A percentile compares a stretch with the other conserved stretches of the same genome.
Conservation (phyloP, 92 coral and sea anemone species). For the Bergia puertoricense region DNA sequence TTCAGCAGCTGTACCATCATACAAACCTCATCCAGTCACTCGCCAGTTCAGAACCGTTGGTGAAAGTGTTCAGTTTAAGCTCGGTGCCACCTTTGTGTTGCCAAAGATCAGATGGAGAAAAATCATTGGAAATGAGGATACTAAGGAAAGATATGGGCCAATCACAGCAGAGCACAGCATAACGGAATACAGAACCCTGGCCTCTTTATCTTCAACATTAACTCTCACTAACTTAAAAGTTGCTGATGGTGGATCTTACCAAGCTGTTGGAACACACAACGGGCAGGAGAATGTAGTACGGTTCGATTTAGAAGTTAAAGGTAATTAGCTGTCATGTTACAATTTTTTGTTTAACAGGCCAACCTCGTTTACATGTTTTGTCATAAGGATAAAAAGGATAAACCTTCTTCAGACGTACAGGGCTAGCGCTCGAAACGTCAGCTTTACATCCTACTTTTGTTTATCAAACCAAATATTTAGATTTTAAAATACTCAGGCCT, state of each 20-base stretch:
- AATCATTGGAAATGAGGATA: not conserved
- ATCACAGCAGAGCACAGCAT: slow-evolving; percentile 17
- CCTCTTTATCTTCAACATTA: slow-evolving; percentile 31
- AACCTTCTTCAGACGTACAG: too few species aligned
- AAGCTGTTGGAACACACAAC: slow-evolving; percentile 15
- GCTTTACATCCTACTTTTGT: too few species aligned
- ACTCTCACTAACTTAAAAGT: not conserved
- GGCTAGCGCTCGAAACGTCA: too few species aligned
- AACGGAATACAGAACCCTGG: not conserved
- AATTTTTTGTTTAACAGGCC: not conserved
- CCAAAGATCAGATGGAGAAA: slow-evolving; percentile 34
- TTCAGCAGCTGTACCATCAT: slow-evolving; percentile 22
- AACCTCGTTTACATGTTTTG: too few species aligned
- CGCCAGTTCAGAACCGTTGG: slow-evolving; percentile 16
- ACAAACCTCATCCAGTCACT: not conserved
- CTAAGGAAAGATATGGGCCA: not conserved
- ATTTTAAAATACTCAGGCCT: too few species aligned
- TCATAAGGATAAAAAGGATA: too few species aligned
- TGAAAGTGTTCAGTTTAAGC: slow-evolving; percentile 10
- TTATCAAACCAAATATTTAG: too few species aligned
- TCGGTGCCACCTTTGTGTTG: not conserved
- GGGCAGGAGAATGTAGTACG: not conserved
- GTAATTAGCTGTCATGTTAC: not conserved
- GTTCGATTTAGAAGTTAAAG: slow-evolving; percentile 15
- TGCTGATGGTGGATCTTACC: slow-evolving; percentile 7